A percentile compares a stretch with the other conserved stretches of the same genome.
Evolutionary conservation across 2,797 vertebrate genomes (phyloP).

Genomic region (Sandelia bainsii): DNA sequence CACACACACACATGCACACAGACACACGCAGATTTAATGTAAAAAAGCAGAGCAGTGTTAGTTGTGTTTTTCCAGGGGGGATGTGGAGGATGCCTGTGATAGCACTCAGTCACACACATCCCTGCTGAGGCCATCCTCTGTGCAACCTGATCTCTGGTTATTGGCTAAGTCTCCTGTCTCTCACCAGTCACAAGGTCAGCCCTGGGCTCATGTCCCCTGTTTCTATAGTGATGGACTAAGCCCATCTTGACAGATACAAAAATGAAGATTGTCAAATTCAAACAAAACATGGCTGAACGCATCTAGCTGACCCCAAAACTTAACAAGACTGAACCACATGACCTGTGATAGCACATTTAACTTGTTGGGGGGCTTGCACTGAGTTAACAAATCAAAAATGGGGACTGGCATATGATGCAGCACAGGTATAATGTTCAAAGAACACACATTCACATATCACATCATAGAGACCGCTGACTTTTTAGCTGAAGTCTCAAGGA

Average conservation of each 20-base stretch:
- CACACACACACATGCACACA: slow-evolving; percentile 34
- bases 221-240: slow-evolving; percentile 76
- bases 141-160: slow-evolving; percentile 79
- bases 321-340: slow-evolving; percentile 42
- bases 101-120: slow-evolving; percentile 74
- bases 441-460: slow-evolving; percentile 69
- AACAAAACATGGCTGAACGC: slow-evolving; percentile 71
- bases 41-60: slow-evolving; percentile 55
- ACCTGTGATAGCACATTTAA: slow-evolving; percentile 33
- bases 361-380: slow-evolving; percentile 31
- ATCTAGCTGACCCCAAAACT: slow-evolving; percentile 65
- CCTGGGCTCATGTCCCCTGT: slow-evolving; percentile 69
- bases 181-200: slow-evolving; percentile 78
- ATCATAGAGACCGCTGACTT: slow-evolving; percentile 46
- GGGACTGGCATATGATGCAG: slow-evolving; percentile 35
- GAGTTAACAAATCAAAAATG: slow-evolving; percentile 23
- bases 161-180: slow-evolving; percentile 72
- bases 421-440: slow-evolving; percentile 52
- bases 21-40: slow-evolving; percentile 59
- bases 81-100: slow-evolving; percentile 73
- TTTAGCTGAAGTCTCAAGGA: slow-evolving; percentile 54
- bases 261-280: slow-evolving; percentile 73
- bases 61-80: slow-evolving; percentile 71
- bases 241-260: slow-evolving; percentile 70
- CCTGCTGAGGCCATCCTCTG: slow-evolving; percentile 68